Percentiles rank a stretch among this genome's conserved stretches.
These are phyloP conservation scores for Ophthalmotilapia sp. DNA, from an alignment of 2,113 vertebrate genomes.

Conservation along the genomic window DNA sequence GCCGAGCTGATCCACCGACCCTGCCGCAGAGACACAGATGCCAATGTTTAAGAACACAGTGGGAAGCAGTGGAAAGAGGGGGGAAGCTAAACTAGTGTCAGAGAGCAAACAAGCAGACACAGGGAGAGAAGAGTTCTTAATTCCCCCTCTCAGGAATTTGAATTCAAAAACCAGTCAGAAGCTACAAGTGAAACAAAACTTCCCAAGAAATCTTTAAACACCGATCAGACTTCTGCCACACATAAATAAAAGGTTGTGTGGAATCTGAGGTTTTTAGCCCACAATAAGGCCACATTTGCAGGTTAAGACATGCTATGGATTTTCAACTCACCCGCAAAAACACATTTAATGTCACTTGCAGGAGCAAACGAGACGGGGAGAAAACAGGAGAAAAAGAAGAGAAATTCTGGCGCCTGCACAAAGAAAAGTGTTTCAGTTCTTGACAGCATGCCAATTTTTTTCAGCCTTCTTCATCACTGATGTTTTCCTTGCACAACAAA, in stretches of 20 bases:
- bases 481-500: not conserved
- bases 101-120: not conserved
- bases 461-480: not conserved
- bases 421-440: not conserved
- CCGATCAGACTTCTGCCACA: not conserved
- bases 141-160: not conserved
- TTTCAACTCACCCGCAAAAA: not conserved
- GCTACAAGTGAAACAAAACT: not conserved
- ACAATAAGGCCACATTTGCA: not conserved
- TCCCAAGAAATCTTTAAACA: not conserved
- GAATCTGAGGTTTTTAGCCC: not conserved
- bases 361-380: not conserved
- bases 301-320: not conserved
- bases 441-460: not conserved
- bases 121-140: not conserved
- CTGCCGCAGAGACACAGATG: constrained; percentile 25
- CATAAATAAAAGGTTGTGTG: not conserved
- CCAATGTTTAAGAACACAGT: constrained; percentile 27
- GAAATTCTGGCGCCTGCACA: not conserved
- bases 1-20: not conserved
- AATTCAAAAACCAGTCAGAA: not conserved
- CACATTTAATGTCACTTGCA: not conserved
- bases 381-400: not conserved
- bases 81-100: not conserved
- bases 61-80: not conserved